A percentile compares a stretch with the other conserved stretches of the same genome.
Conservation (phyloP, 2,797 vertebrate genomes). For the Ispidina lecontei region DNA sequence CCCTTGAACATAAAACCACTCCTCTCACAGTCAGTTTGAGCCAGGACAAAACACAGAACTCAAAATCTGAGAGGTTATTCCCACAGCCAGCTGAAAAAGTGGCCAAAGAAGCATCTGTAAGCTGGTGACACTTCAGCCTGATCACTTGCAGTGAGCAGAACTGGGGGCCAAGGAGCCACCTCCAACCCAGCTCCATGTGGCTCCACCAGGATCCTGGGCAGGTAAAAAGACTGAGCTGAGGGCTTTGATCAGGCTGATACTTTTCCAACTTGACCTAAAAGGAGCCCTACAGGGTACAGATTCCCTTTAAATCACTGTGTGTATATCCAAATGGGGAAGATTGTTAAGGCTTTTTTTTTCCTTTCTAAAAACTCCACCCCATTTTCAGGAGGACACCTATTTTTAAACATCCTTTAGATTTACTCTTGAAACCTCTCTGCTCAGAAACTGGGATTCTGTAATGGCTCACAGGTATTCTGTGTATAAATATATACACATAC, state of each 20-base stretch:
- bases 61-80: neutral
- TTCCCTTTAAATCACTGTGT: neutral
- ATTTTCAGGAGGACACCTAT: conserved; percentile 36
- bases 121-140: neutral
- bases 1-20: neutral
- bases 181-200: rapidly evolving
- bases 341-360: neutral
- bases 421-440: neutral
- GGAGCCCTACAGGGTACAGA: neutral
- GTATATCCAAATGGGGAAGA: neutral
- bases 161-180: neutral
- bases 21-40: neutral
- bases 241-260: neutral
- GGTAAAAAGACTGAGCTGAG: neutral
- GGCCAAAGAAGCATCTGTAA: rapidly evolving
- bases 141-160: rapidly evolving
- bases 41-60: neutral
- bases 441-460: conserved; percentile 5
- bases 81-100: neutral
- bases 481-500: conserved; percentile 54
- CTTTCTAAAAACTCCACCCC: neutral
- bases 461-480: conserved; percentile 38
- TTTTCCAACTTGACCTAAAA: neutral
- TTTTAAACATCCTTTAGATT: conserved; percentile 27
- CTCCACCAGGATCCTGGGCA: neutral